These are phyloP conservation scores for Pogona vitticeps DNA, from an alignment of 2,113 vertebrate species.

Conservation along the genomic window DNA sequence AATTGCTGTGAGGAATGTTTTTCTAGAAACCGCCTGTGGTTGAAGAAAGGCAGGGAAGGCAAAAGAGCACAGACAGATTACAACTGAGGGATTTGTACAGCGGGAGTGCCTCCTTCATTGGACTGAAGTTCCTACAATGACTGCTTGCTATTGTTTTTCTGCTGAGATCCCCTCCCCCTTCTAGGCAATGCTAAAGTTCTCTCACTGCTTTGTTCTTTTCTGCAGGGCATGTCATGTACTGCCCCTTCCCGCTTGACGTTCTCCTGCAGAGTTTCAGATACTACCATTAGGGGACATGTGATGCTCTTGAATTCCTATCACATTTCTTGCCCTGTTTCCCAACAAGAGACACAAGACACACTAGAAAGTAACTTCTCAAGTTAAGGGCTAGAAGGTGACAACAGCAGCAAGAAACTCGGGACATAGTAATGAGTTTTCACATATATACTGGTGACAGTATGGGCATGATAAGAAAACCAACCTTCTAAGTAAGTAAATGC, in stretches of 20 bases:
- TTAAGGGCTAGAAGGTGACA: neutral
- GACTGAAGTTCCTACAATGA: neutral
- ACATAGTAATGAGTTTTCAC: neutral
- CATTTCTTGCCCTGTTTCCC: neutral
- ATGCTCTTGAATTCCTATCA: neutral
- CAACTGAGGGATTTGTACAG: neutral
- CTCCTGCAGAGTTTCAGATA: neutral
- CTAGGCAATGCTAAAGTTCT: too few relatives aligned
- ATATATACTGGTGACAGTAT: neutral
- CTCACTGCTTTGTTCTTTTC: neutral
- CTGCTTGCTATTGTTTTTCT: neutral
- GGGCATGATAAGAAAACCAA: neutral
- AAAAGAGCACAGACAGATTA: neutral
- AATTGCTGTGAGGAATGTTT: neutral
- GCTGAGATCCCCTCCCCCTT: neutral
- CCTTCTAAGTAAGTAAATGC: too few relatives aligned
- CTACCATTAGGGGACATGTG: too few relatives aligned
- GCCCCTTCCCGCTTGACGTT: neutral
- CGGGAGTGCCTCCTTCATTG: neutral
- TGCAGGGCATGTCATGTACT: neutral
- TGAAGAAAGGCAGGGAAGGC: neutral
- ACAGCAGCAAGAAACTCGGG: neutral
- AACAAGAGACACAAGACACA: neutral
- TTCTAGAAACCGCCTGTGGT: neutral
- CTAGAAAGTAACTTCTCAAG: neutral